Evolutionary conservation across 2,888 invertebrate genomes (phyloP), one percentile per base, ranked within the genome.

Genomic region (Drosophila quinaria): DNA sequence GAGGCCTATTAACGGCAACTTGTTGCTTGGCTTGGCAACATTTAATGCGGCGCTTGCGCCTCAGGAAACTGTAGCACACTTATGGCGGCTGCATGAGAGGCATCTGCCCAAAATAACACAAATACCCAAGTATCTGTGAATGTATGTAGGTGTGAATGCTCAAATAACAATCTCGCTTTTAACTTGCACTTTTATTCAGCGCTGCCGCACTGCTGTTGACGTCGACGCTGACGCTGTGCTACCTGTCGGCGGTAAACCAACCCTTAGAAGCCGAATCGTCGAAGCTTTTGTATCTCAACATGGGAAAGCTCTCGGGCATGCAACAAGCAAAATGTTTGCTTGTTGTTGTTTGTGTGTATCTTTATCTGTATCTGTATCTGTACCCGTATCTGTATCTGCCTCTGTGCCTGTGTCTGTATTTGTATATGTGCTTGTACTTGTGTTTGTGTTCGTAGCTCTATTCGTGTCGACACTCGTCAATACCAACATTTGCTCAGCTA

Each of bases 201-300:
- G 64, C 64, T 42, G 47, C 42, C 52, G 35, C 11, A n/a, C 44
- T 22, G 29, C n/a, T 25, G 50, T 41, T n/a, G 60, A 19, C 4
- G 46, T 13, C 2, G 33, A 3, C 9, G 56, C 46, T 10, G 56
- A 15, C 11, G 54, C 17, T 19, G 31, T n/a, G 54, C 62, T 52
- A 59, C 63, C 74, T 74, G 63, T 39, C 59, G 58, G 25, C 33
- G 33, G 39, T 4, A 66, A 71, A 74, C 74, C 80, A 58, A 85
- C 82, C 82, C 82, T 74, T 85, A 80, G 60, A 33, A 35, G 47
- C 35, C 37, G 39, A 50, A 70, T 70, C 74, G 64, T 56, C 35
- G 6, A 29, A 85, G 85, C 81, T 81, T 83, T 70, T 86, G 85
- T 87, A 56, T 84, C 81, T 72, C 87, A 85, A 85, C 85, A 87